Conservation (phyloP, 1,140 invertebrate genomes). For the Drosophila pseudoobscura region DNA sequence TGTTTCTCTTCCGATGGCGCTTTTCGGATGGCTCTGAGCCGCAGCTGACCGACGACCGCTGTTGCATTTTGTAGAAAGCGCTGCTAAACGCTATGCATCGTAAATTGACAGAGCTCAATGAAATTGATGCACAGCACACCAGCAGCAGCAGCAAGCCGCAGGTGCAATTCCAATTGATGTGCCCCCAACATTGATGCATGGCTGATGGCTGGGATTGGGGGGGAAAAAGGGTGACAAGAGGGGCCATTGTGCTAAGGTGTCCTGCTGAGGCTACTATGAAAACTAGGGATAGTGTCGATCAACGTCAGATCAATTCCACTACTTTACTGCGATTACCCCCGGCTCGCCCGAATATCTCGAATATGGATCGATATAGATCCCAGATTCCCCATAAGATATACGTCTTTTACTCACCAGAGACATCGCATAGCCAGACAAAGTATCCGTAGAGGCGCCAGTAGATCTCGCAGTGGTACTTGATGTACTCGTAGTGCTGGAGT, state of each 20-base stretch:
- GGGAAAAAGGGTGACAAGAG: no score
- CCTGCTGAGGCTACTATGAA: no score
- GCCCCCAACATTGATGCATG: conserved; percentile 5
- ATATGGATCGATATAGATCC: no score
- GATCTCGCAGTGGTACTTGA: conserved; percentile 76
- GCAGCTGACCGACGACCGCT: conserved; percentile 34
- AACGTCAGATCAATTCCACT: no score
- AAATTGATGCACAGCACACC: conserved; percentile 46
- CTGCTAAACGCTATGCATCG: conserved; percentile 49
- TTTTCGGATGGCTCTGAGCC: conserved; percentile 21
- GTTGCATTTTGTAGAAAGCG: conserved; percentile 44
- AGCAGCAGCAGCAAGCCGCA: conserved; percentile 32
- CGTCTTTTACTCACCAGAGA: conserved; percentile 63
- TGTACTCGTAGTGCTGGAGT: conserved; percentile 86
- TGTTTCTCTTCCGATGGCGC: no score
- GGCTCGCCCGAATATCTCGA: no score
- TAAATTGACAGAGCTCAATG: conserved; percentile 57
- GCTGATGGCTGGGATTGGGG: no score
- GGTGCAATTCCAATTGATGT: conserved; percentile 57
- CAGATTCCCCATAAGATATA: no score
- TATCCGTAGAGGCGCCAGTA: conserved; percentile 69
- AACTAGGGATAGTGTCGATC: no score
- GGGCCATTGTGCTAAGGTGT: no score
- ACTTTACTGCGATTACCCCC: no score
- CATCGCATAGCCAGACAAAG: conserved; percentile 74